phyloP scores from a whole-genome alignment of 2,113 vertebrate species.

The Sinocyclocheilus anshuiensis region DNA sequence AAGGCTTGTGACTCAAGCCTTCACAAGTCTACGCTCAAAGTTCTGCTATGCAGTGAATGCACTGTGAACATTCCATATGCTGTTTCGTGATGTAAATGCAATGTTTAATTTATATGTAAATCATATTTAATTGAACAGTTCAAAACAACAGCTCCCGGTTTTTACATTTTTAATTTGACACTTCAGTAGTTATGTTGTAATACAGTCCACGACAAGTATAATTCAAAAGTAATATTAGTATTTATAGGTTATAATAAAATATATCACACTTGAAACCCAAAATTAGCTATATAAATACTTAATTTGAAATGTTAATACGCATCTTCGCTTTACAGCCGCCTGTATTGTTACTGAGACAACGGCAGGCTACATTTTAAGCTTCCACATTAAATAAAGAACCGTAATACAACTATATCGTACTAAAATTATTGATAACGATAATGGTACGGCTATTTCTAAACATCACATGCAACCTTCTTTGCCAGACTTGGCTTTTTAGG shows the following conservation, averaged over 20 bases:
- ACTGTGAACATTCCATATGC: conserved; percentile 70
- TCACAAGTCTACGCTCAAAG: conserved; percentile 74
- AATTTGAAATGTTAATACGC: not conserved
- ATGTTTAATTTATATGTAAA: conserved; percentile 19
- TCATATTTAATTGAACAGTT: not conserved
- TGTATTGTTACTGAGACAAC: not conserved
- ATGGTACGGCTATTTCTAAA: conserved; percentile 50
- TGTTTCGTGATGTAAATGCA: conserved; percentile 56
- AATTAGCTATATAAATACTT: not conserved
- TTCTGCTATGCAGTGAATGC: conserved; percentile 63
- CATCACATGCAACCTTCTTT: conserved; percentile 59
- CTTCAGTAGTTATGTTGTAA: not conserved
- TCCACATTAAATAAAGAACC: not conserved
- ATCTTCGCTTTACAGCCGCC: not conserved
- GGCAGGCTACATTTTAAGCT: not conserved
- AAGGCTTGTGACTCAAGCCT: conserved; percentile 75
- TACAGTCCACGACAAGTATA: not conserved
- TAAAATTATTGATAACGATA: not conserved
- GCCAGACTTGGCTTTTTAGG: conserved; percentile 57
- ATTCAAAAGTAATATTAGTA: not conserved
- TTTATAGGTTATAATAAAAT: not conserved
- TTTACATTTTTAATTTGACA: not conserved
- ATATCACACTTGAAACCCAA: not conserved
- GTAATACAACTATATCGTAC: not conserved
- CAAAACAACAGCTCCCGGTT: not conserved